Evolutionary conservation across 2,888 invertebrate species (phyloP).

Genomic region (Brassicogethes aeneus): DNA sequence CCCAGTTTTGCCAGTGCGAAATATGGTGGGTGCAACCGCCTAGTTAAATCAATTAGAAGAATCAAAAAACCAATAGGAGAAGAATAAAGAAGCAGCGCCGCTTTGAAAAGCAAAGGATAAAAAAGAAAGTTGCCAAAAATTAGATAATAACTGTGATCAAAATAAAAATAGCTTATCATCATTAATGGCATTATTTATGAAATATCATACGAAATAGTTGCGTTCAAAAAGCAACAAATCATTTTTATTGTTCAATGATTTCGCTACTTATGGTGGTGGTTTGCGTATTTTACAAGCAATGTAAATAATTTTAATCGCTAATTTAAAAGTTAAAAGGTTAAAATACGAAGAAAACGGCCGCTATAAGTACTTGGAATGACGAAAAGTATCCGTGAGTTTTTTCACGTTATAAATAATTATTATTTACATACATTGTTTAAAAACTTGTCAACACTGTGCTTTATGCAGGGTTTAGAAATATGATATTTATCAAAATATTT

Average conservation of each 20-base stretch:
- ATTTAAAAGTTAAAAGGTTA: no score
- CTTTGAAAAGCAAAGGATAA: slow-evolving; percentile 9
- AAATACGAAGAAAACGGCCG: no score
- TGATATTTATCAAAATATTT: no score
- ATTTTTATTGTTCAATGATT: background rate
- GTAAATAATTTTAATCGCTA: no score
- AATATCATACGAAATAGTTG: slow-evolving; percentile 7
- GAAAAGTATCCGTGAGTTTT: slow-evolving; percentile 17
- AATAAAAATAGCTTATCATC: slow-evolving; percentile 1
- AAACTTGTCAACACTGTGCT: no score
- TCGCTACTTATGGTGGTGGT: slow-evolving; percentile 16
- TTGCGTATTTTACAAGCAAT: background rate
- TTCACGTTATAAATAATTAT: slow-evolving; percentile 11
- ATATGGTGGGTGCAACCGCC: background rate
- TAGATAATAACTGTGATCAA: slow-evolving; percentile 20
- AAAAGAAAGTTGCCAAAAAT: slow-evolving; percentile 21
- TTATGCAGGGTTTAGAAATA: no score
- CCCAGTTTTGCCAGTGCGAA: background rate
- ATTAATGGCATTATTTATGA: slow-evolving; percentile 12
- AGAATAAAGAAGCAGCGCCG: background rate
- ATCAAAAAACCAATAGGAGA: slow-evolving; percentile 4
- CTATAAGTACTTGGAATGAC: background rate
- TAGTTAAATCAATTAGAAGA: no score
- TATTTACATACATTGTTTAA: slow-evolving; percentile 14
- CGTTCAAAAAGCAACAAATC: background rate